Conservation (phyloP, 2,888 invertebrate species). For the Nomada goodeniana region DNA sequence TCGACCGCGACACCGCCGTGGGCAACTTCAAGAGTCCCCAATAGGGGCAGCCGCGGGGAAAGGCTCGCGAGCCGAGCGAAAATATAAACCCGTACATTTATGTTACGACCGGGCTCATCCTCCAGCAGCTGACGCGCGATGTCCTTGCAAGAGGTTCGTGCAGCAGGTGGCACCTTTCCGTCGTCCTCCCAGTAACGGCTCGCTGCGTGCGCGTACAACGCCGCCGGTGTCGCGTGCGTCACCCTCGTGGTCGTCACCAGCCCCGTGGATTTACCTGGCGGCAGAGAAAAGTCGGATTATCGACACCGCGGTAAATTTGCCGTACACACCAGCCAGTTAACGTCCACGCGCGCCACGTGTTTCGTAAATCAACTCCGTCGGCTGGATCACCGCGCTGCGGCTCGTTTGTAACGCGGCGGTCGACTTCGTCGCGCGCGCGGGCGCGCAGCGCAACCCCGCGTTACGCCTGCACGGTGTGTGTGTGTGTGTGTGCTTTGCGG, state of each 20-base stretch:
- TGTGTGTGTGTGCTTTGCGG: background rate
- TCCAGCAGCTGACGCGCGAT: conserved; percentile 92
- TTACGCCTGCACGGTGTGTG: background rate
- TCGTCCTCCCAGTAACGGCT: conserved; percentile 93
- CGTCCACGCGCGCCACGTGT: conserved; percentile 30
- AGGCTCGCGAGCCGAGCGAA: background rate
- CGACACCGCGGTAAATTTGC: background rate
- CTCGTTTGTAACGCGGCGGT: conserved; percentile 44
- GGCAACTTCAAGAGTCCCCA: background rate
- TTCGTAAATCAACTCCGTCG: conserved; percentile 54
- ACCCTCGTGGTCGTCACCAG: conserved; percentile 92
- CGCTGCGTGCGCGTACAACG: conserved; percentile 90
- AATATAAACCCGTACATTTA: conserved; percentile 86
- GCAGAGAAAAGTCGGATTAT: conserved; percentile 44
- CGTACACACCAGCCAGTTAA: background rate
- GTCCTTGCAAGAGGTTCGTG: conserved; percentile 91
- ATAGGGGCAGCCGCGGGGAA: background rate
- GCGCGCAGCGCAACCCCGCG: background rate
- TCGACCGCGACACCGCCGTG: background rate
- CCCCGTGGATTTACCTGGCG: conserved; percentile 91
- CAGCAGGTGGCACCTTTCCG: conserved; percentile 89
- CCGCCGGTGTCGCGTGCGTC: conserved; percentile 92
- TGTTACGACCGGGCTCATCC: conserved; percentile 90
- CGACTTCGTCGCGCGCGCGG: conserved; percentile 40
- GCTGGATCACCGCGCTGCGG: conserved; percentile 32